These are phyloP conservation scores for Pachymerium ferrugineum DNA, from an alignment of 2,888 invertebrate species.

Conservation along the genomic window DNA sequence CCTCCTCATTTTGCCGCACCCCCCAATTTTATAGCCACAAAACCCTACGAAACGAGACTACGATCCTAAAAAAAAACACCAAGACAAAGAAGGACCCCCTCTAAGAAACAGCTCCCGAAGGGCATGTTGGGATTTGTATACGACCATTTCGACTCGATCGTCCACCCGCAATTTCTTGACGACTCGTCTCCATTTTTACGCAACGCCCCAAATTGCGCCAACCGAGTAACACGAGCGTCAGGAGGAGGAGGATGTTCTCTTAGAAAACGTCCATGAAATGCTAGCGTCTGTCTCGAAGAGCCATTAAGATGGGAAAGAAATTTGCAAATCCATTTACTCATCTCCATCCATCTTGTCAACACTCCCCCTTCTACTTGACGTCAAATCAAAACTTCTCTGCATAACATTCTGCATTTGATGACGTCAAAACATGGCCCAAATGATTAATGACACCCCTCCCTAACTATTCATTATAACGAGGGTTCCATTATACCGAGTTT, in stretches of 20 bases:
- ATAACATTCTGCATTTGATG: conserved; percentile 14
- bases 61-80: conserved; percentile 10
- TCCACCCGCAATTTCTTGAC: conserved; percentile 19
- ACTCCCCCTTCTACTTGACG: not conserved
- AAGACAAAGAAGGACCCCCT: conserved; percentile 1
- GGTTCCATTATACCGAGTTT: not conserved
- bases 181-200: conserved; percentile 21
- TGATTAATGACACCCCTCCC: not conserved
- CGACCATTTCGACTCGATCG: conserved; percentile 18
- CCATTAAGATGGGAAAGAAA: conserved; percentile 8
- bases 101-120: conserved; percentile 21
- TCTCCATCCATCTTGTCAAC: conserved; percentile 19
- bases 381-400: not conserved
- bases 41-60: not conserved
- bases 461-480: not conserved
- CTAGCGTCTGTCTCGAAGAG: not conserved
- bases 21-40: not conserved
- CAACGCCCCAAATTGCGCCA: not conserved
- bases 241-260: not conserved
- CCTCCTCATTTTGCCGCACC: conserved; percentile 9
- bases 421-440: conserved; percentile 21
- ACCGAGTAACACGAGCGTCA: not conserved
- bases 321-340: conserved; percentile 15
- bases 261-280: not conserved
- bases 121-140: conserved; percentile 21